These are phyloP conservation scores for Dinocampus coccinellae DNA, from an alignment of 2,888 invertebrate genomes.

Conservation along the genomic window DNA sequence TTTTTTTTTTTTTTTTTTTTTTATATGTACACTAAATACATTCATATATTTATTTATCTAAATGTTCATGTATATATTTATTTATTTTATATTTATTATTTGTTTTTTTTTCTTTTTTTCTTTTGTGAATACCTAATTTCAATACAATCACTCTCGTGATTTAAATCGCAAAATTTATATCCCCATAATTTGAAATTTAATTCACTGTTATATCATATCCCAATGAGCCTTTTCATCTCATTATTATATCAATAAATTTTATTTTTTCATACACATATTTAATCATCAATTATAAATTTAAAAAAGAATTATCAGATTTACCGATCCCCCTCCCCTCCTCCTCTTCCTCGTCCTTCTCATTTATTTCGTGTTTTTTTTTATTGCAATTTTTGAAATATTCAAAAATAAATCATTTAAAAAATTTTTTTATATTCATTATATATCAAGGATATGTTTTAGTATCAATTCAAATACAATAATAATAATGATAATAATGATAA, in stretches of 20 bases:
- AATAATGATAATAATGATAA: too few species aligned
- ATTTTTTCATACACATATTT: not conserved
- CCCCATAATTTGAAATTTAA: not conserved
- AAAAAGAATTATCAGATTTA: not conserved
- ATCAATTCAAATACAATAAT: too few species aligned
- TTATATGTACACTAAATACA: constrained; percentile 28
- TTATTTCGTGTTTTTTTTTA: too few species aligned
- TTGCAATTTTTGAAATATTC: not conserved
- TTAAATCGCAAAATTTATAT: not conserved
- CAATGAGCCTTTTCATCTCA: not conserved
- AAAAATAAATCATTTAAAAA: not conserved
- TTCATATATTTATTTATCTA: not conserved
- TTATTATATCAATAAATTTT: constrained; percentile 12
- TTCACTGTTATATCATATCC: not conserved
- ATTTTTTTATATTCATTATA: too few species aligned
- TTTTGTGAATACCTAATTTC: not conserved
- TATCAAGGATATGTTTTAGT: too few species aligned
- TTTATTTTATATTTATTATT: not conserved
- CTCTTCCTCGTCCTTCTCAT: not conserved
- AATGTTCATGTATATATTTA: not conserved
- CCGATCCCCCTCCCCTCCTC: constrained; percentile 17
- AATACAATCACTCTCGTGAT: not conserved
- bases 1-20: constrained; percentile 34
- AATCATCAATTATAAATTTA: constrained; percentile 7
- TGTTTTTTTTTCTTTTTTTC: not conserved